Base-by-base conservation (phyloP, 1,140 invertebrate species). In the Hyles euphorbiae region DNA sequence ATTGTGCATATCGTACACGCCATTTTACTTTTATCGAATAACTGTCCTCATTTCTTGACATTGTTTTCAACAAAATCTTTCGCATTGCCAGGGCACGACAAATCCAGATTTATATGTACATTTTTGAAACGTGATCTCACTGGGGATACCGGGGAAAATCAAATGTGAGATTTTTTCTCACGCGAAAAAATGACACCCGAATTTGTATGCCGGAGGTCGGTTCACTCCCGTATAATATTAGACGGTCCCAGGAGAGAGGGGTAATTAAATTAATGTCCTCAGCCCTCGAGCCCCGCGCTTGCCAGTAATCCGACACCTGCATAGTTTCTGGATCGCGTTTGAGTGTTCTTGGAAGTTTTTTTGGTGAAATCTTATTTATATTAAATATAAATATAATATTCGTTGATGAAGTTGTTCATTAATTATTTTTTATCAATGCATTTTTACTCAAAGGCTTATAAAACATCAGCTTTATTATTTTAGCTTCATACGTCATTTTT, bases 201-300 rank as follows among this genome's bases (percentile, higher is more conserved):
- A 78, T 80, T 84, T 76, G 76, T 82, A 78, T 75, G 74, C 72
- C 58, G 68, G 65, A 68, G 60, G 62, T 62, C 58, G 68, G 44
- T 63, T 77, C 72, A 67, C 80, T 83, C 80, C 78, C 69, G 76
- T 76, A 80, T 73, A 84, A 83, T 87, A 88, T 88, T 88, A 87
- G 87, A 72, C 75, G 68, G 69, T 83, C 89, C 80, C 85, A 70
- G 63, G 84, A 82, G 88, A 81, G 83, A 70, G 63, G 70, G 72
- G 70, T 89, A 90, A 90, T 90, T 90, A 88, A 89, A 89, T 90
- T 90, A 89, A 89, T 86, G 85, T 81, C 78, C 80, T 78, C 78
- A 64, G 74, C 85, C 87, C 83, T 85, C 76, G 75, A 70, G 65
- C 59, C 69, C 68, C 62, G 72, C 77, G 59, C 68, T 74, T 73